Evolutionary conservation across 2,888 invertebrate species (phyloP), one percentile per base, ranked within the genome.

Genomic region (Augiades crinisus): DNA sequence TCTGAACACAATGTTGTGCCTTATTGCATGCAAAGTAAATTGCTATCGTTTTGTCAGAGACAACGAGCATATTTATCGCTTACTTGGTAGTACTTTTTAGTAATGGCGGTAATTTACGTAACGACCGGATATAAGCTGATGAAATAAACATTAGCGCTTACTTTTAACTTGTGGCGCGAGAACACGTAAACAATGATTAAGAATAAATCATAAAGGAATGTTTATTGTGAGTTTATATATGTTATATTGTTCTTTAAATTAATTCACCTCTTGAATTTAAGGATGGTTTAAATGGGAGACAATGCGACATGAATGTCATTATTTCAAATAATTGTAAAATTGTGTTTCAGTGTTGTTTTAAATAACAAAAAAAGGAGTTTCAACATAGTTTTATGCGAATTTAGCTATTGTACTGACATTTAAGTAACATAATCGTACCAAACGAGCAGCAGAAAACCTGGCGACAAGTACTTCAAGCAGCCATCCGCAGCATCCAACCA

Each of bases 41-140:
- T 33, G 13, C 2, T 14, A 14, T 33, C 12, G 13, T n/a, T 33
- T 38, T 38, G 13, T 22, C 12, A 22, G 24, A 5, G 24, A 27
- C 24, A 27, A 24, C 40, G 4, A 27, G 21, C 19, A 12, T 22
- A 38, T n/a, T 38, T 38, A 38, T 13, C 21, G 12, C 21, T 21
- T 21, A 37, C 21, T 37, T 21, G 19, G 21, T 12, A 37, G 21
- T 7, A 7, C 10, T 37, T 37, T n/a, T 40, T 16, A 5, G 24
- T 24, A 40, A 40, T 40, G 24, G 22, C 7, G 14, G 24, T 24
- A 6, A 24, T 40, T 40, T 24, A 8, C 40, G n/a, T 14, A 24
- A 40, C 16, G 24, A 10, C 14, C 14, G 37, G 37, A 37, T 37
- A 37, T 12, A 37, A 34, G 14, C 38, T 40, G 10, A 17, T 24